Evolutionary conservation across 2,113 vertebrate genomes (phyloP).

Genomic region (Mobula hypostoma): DNA sequence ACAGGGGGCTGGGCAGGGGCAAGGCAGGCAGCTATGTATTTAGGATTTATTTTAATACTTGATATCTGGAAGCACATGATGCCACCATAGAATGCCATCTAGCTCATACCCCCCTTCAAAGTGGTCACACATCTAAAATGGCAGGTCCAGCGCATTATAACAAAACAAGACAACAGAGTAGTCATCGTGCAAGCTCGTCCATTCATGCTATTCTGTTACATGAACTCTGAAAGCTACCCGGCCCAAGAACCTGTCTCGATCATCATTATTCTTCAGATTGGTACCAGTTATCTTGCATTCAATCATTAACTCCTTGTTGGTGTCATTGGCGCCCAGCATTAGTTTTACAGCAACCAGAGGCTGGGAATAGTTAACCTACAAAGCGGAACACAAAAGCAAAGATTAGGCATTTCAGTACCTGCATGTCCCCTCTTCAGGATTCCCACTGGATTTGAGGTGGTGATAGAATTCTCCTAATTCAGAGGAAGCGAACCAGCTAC

Average conservation of each 20-base stretch:
- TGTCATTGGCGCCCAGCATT: conserved; percentile 56
- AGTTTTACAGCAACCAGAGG: conserved; percentile 87
- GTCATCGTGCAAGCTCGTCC: conserved; percentile 52
- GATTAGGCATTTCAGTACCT: not conserved
- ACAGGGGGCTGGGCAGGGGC: conserved; percentile 57
- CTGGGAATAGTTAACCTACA: conserved; percentile 79
- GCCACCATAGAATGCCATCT: conserved; percentile 56
- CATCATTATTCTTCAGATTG: conserved; percentile 76
- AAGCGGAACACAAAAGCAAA: conserved; percentile 20
- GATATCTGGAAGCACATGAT: conserved; percentile 58
- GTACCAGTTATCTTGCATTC: conserved; percentile 80
- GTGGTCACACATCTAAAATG: conserved; percentile 59
- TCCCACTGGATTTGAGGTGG: not conserved
- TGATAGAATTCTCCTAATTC: not conserved
- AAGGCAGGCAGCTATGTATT: conserved; percentile 57
- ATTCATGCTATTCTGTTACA: conserved; percentile 63
- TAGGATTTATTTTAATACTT: conserved; percentile 52
- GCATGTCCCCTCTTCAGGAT: not conserved
- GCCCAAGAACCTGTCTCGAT: conserved; percentile 91
- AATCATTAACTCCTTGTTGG: conserved; percentile 69
- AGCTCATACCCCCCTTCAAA: conserved; percentile 53
- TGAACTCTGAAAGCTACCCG: conserved; percentile 79
- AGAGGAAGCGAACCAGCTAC: not conserved
- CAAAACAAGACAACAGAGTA: conserved; percentile 49
- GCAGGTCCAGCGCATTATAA: conserved; percentile 61